phyloP scores from a whole-genome alignment of 2,888 invertebrate species.

The Amaurobius ferox region DNA sequence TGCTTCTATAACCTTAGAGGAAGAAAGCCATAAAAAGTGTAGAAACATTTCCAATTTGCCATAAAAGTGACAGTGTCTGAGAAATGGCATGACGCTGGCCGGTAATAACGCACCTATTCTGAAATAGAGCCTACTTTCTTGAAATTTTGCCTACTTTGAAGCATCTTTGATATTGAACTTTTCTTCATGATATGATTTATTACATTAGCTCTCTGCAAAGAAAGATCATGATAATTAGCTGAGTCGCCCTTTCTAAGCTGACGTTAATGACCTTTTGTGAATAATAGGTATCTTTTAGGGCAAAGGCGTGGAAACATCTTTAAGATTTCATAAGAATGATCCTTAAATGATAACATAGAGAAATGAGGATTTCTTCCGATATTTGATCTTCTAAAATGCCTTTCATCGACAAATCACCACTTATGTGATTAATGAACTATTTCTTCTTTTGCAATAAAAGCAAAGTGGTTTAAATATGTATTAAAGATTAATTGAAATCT shows the following conservation, averaged over 20 bases:
- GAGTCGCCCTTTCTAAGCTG: constrained; percentile 51
- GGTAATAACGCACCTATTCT: constrained; percentile 52
- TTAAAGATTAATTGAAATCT: constrained; percentile 45
- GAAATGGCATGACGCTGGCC: constrained; percentile 32
- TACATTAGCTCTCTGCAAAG: constrained; percentile 35
- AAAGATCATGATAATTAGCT: constrained; percentile 58
- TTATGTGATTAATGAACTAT: constrained; percentile 51
- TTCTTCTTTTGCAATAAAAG: constrained; percentile 50
- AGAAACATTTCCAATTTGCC: constrained; percentile 59
- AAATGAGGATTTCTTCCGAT: constrained; percentile 34
- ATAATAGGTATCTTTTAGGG: constrained; percentile 58
- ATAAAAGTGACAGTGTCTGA: constrained; percentile 66
- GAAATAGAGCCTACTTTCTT: constrained; percentile 30
- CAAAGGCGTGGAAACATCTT: constrained; percentile 52
- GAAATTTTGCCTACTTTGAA: constrained; percentile 58
- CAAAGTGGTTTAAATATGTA: constrained; percentile 60
- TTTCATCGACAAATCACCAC: constrained; percentile 59
- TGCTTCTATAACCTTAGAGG: constrained; percentile 38
- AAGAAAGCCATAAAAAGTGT: constrained; percentile 49
- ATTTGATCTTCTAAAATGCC: constrained; percentile 63
- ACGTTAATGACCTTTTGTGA: constrained; percentile 67
- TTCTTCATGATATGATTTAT: constrained; percentile 58
- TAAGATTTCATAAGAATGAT: constrained; percentile 66
- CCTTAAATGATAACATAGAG: constrained; percentile 36
- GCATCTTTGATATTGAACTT: constrained; percentile 24